Evolutionary conservation across 2,113 vertebrate species (phyloP).

Genomic region (Climacteris rufus): DNA sequence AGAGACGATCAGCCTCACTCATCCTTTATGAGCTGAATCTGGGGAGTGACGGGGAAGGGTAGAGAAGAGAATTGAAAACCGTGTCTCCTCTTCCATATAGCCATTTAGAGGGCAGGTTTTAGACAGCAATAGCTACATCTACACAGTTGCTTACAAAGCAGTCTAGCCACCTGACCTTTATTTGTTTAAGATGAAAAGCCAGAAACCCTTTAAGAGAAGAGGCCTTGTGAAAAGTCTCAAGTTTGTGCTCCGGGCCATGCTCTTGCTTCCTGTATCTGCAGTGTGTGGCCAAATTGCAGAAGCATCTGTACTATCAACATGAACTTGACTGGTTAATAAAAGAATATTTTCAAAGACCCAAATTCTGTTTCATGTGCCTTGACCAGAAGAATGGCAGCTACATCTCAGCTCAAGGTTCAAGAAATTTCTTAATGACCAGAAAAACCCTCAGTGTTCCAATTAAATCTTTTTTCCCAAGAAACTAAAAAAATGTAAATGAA

Average conservation of each 20-base stretch:
- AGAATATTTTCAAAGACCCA: not conserved
- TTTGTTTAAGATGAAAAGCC: not conserved
- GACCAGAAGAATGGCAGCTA: not conserved
- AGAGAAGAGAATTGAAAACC: not conserved
- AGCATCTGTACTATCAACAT: not conserved
- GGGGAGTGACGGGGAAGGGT: not conserved
- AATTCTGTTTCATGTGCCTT: not conserved
- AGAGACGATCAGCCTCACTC: not conserved
- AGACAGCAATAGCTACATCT: not conserved
- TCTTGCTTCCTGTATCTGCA: not conserved
- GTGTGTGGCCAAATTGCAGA: not conserved
- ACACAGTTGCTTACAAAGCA: not conserved
- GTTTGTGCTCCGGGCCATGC: not conserved
- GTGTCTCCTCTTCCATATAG: not conserved
- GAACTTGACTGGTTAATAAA: not conserved
- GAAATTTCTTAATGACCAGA: not conserved
- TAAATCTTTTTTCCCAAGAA: not conserved
- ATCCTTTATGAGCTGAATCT: not conserved
- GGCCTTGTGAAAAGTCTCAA: not conserved
- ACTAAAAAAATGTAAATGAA: not conserved
- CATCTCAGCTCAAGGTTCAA: not conserved
- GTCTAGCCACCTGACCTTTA: not conserved
- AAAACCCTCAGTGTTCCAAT: not conserved
- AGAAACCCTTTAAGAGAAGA: not conserved
- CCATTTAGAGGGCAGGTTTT: not conserved